Base-by-base conservation (phyloP, 1,140 invertebrate genomes). In the Drosophila equinoxialis region DNA sequence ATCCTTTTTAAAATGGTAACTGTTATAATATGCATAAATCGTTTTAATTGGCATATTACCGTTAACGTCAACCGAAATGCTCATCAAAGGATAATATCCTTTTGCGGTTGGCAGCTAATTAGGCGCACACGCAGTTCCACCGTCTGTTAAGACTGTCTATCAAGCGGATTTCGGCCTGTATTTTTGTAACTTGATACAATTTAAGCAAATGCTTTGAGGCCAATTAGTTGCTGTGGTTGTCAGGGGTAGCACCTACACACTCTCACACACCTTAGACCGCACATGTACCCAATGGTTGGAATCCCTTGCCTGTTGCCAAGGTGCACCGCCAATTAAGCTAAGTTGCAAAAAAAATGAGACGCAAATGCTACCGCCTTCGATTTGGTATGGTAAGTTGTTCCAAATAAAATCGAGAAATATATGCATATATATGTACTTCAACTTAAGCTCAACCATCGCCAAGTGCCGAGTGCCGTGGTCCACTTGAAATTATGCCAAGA, bases 401-500 rank as follows among this genome's bases (percentile, higher is more conserved):
- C 10, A 45, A 61, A 61, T 55, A 58, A 58, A 59, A 59, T 59
- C 14, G 33, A 59, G 33, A 59, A 37, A 59, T 37, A 59, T 59
- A 59, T 59, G 45, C 45, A 51, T 23, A 23, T 37, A 33, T 20
- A 7, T 4, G 8, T 51, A 51, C 17, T 48, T 8, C 17, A 48
- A 61, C 35, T 61, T 17, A 41, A 42, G 14, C 55, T 48, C 45
- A 51, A 51, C 45, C 45, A 51, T 51, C 45, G 17, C 20, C 17
- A 17, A 59, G 60, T 62, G 39, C 35, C 42, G 61, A 64, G 42
- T 64, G 26, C 42, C 45, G 61, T 64, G 61, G 61, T 64, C 61
- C 61, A 64, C 61, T 64, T 64, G 61, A 64, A 64, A 64, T 64
- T 64, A 64, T 64, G 61, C 61, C 61, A 45, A 45, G 45, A 64